Evolutionary conservation across 2,113 vertebrate species (phyloP).

Genomic region (Glareola pratincola): DNA sequence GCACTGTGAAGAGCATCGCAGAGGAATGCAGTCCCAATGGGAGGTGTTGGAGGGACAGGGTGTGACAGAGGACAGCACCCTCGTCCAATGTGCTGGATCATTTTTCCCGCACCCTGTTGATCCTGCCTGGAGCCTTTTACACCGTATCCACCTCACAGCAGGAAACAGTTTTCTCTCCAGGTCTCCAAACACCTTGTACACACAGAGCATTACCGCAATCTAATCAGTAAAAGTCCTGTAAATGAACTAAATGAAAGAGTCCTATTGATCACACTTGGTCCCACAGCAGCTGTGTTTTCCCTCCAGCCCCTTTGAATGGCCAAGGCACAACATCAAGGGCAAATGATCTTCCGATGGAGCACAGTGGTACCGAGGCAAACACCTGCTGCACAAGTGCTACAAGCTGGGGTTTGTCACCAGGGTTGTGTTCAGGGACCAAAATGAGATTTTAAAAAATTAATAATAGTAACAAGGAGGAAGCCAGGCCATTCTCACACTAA

Average conservation of each 20-base stretch:
- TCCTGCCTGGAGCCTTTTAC: background rate
- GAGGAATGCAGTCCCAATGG: background rate
- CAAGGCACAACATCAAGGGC: background rate
- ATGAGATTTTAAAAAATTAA: background rate
- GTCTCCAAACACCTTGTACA: background rate
- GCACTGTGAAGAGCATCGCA: background rate
- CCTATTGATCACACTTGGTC: background rate
- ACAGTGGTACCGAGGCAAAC: background rate
- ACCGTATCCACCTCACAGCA: rapidly evolving
- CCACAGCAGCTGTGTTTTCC: background rate
- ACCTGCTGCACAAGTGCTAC: background rate
- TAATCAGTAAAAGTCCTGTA: background rate
- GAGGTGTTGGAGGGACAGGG: background rate
- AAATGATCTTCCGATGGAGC: background rate
- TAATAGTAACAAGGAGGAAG: background rate
- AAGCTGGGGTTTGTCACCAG: background rate
- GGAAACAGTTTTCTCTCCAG: background rate
- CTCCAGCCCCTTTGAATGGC: background rate
- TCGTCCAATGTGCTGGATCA: background rate
- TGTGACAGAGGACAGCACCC: background rate
- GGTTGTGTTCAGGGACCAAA: background rate
- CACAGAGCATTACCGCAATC: background rate
- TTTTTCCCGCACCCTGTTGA: background rate
- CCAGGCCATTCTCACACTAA: background rate
- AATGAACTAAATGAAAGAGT: background rate